phyloP scores from a whole-genome alignment of 1,140 invertebrate genomes.

The Helicoverpa zea region DNA sequence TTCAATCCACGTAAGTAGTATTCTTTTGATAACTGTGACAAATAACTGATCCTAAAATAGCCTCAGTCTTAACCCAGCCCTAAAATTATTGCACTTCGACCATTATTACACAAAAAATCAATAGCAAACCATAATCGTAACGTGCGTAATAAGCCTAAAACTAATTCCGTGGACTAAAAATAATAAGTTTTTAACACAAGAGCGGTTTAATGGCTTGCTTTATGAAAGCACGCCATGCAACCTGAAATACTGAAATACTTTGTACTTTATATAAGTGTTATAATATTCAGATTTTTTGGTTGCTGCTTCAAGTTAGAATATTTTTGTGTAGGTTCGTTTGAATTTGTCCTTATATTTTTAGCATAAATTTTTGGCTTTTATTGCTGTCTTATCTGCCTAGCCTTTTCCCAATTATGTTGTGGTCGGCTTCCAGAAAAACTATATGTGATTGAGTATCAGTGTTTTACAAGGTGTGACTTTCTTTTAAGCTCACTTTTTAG shows the following conservation, averaged over 20 bases:
- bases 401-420: no score
- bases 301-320: neutral
- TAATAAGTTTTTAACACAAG: slow-evolving; percentile 45
- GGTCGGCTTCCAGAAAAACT: no score
- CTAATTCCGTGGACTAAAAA: slow-evolving; percentile 39
- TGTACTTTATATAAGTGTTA: slow-evolving; percentile 6
- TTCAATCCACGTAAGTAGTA: no score
- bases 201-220: slow-evolving; percentile 59
- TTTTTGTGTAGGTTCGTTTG: neutral
- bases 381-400: no score
- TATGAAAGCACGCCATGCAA: slow-evolving; percentile 54
- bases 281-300: neutral
- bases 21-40: no score
- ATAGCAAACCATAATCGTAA: neutral
- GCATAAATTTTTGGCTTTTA: no score
- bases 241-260: slow-evolving; percentile 27
- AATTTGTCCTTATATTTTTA: neutral
- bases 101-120: neutral
- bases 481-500: no score
- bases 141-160: slow-evolving; percentile 39
- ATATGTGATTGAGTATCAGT: no score
- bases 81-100: neutral
- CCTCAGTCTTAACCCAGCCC: no score
- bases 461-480: no score
- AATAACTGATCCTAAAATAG: no score